phyloP scores from a whole-genome alignment of 1,140 invertebrate genomes.

The Ylistrum balloti region DNA sequence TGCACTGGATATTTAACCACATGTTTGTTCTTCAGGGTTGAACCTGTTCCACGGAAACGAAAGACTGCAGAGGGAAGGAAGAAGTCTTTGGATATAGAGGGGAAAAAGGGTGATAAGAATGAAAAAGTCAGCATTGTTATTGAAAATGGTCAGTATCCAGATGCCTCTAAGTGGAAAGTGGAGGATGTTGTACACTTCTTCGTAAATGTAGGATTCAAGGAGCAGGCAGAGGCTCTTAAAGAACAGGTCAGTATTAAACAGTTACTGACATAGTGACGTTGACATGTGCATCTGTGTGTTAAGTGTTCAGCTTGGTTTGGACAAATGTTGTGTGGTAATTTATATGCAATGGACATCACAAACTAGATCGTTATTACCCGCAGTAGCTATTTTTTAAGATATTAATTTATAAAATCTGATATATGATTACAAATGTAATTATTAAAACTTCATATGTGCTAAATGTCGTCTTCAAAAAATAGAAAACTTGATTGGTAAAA shows the following conservation, averaged over 20 bases:
- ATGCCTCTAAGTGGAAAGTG: constrained; percentile 90
- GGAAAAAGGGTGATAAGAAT: constrained; percentile 31
- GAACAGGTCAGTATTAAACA: constrained; percentile 86
- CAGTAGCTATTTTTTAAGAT: no score
- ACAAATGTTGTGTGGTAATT: background rate
- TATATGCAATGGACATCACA: background rate
- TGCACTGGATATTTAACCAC: no score
- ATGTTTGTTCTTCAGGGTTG: constrained; percentile 14
- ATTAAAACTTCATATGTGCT: no score
- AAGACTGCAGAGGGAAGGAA: constrained; percentile 27
- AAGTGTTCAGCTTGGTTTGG: no score
- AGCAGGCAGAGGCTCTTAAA: constrained; percentile 90
- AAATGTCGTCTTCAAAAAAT: no score
- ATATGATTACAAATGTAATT: no score
- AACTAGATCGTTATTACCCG: no score
- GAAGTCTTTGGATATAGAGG: constrained; percentile 30
- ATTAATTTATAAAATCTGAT: no score
- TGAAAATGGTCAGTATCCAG: constrained; percentile 83
- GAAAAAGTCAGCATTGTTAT: background rate
- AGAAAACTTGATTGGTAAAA: background rate
- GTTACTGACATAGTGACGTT: background rate
- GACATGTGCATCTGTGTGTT: background rate
- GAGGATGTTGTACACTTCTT: constrained; percentile 93
- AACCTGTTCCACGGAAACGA: constrained; percentile 43
- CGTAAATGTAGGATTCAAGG: constrained; percentile 87